Base-by-base conservation (phyloP, 2,797 vertebrate genomes). In the Enteromius mattozi region DNA sequence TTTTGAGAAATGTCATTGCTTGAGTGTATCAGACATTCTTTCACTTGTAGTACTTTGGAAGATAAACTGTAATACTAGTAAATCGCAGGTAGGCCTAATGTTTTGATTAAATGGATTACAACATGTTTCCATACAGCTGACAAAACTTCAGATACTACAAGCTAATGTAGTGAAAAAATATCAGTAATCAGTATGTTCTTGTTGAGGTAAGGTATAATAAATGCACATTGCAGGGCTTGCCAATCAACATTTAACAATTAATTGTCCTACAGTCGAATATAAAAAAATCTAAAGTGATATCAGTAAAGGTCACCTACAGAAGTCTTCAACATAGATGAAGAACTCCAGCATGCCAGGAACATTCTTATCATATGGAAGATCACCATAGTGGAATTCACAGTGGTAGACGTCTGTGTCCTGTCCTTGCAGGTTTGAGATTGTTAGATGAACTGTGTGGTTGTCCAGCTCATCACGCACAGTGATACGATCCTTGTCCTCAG, bases 381-480 rank as follows among this genome's bases (percentile, higher is more conserved):
- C 83, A 0, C 6, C 10, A 19, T 90, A 80, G 0, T 89, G 0
- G 40, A 95, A 95, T 72, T 91, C 86, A 0, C 95, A 96, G 88
- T 2, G 2, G 91, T 95, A 96, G 14, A 85, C 66, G 84, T 93
- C 94, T 0, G 93, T 93, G 91, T 96, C 94, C 0, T 0, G 14
- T 78, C 33, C 16, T 14, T 33, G 86, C 80, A 95, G 93, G 45
- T 88, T 63, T 1, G 87, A 81, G 87, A 96, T 51, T 86, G 85
- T 95, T 10, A 95, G 86, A 0, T 91, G 92, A 30, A 94, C 8
- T 0, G 30, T 45, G 33, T 14, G 49, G 19, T 0, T 49, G 13
- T 74, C 78, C 0, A 89, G 84, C 80, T 91, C 83, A 0, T 91
- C 92, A 0, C 45, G 87, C 9, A 92, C 89, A 0, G 16, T 27